Evolutionary conservation across 2,888 invertebrate genomes (phyloP), one percentile per base, ranked within the genome.

Genomic region (Brassicogethes aeneus): DNA sequence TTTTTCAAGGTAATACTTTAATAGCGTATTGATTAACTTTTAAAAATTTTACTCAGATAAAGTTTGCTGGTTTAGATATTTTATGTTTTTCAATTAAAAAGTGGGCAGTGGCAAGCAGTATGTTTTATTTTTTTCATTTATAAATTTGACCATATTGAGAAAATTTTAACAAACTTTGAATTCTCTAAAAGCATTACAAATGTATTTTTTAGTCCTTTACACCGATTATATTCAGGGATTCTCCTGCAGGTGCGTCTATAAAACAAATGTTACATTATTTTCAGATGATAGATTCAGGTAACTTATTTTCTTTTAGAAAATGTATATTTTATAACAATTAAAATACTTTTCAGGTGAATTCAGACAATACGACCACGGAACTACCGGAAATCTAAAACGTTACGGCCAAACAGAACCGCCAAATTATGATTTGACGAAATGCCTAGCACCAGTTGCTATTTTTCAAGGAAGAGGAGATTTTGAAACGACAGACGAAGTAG

Each of bases 201-300:
- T n/a, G n/a, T n/a, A n/a, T 35, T 34, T 42, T 43, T 10, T 16
- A 46, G 46, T 15, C 43, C 16, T 46, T 44, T 14, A 31, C 41
- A 17, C 37, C 41, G 3, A 43, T 46, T 1, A 40, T 46, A 7
- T 34, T 36, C 3, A 37, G 40, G 3, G 36, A 36, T 32, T 16
- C 39, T 23, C 46, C 46, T 8, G 44, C 44, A 17, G 47, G 47
- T 13, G 16, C 38, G 15, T 47, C 44, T 8, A 37, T 45, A 1
- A 40, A 39, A 10, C 47, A 47, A 41, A 1, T 42, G 1, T 33
- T 36, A 2, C 47, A 47, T 17, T 40, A 36, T 16, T 17, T 41
- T 8, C 45, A 47, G 39, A 35, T 17, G 7, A 23, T 35, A 1
- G 13, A 34, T 13, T 37, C 43, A 2, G 36, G 37, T 3, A 37